Evolutionary conservation across 2,888 invertebrate genomes (phyloP).

Genomic region (Lycia hirtaria): DNA sequence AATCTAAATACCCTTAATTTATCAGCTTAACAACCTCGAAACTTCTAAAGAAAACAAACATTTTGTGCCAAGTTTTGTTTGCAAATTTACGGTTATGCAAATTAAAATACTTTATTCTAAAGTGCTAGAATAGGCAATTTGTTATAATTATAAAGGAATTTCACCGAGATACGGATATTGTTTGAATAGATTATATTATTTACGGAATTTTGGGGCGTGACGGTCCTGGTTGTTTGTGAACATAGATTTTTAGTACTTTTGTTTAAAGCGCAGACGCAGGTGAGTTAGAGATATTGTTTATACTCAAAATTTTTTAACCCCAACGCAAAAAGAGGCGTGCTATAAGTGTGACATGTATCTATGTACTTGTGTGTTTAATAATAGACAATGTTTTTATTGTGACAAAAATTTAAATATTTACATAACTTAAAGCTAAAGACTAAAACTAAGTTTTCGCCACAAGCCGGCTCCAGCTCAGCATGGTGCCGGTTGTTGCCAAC

Average conservation of each 20-base stretch:
- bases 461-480: too few species aligned
- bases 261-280: too few species aligned
- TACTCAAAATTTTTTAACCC: too few species aligned
- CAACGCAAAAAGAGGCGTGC: too few species aligned
- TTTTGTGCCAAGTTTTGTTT: slow-evolving; percentile 30
- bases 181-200: slow-evolving; percentile 40
- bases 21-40: slow-evolving; percentile 17
- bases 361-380: too few species aligned
- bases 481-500: too few species aligned
- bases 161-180: slow-evolving; percentile 32
- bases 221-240: slow-evolving; percentile 10
- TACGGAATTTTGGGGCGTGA: slow-evolving; percentile 25
- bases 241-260: background rate
- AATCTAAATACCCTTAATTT: slow-evolving; percentile 21
- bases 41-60: slow-evolving; percentile 25
- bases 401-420: too few species aligned
- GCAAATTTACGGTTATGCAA: slow-evolving; percentile 38
- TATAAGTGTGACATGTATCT: too few species aligned
- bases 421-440: too few species aligned
- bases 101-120: slow-evolving; percentile 35
- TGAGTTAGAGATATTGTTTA: too few species aligned
- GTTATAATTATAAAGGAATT: slow-evolving; percentile 44
- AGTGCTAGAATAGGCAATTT: slow-evolving; percentile 39
- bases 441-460: too few species aligned
- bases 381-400: too few species aligned